Percentiles rank a stretch among this genome's conserved stretches.
Evolutionary conservation across 1,140 invertebrate species (phyloP).

Genomic region (Riptortus pedestris): DNA sequence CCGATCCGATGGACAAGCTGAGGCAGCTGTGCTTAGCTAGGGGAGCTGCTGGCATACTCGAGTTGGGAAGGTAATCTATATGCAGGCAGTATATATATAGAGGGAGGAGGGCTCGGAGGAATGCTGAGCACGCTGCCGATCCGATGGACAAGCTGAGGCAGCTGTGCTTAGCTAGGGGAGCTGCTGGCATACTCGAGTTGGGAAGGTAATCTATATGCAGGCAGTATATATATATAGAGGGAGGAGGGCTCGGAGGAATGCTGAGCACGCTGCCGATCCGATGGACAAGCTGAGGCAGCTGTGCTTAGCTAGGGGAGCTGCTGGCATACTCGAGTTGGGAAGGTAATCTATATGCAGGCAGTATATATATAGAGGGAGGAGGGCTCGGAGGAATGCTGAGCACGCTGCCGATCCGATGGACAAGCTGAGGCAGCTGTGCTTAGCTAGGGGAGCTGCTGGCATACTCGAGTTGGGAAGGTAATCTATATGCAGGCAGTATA

Average conservation of each 20-base stretch:
- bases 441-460: constrained; percentile 76
- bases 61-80: constrained; percentile 66
- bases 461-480: constrained; percentile 81
- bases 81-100: constrained; percentile 7
- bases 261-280: too few relatives aligned
- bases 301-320: constrained; percentile 78
- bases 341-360: too few relatives aligned
- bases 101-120: background rate
- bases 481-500: constrained; percentile 25
- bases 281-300: too few relatives aligned
- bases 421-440: constrained; percentile 40
- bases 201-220: constrained; percentile 51
- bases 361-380: background rate
- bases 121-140: background rate
- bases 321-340: constrained; percentile 77
- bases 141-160: background rate
- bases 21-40: constrained; percentile 55
- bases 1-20: background rate
- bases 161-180: constrained; percentile 69
- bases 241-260: too few relatives aligned
- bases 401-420: background rate
- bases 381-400: background rate
- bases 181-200: constrained; percentile 77
- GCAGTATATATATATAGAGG: background rate
- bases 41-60: constrained; percentile 80